Base-by-base conservation (phyloP, 2,797 vertebrate genomes). In the Rhincodon typus region DNA sequence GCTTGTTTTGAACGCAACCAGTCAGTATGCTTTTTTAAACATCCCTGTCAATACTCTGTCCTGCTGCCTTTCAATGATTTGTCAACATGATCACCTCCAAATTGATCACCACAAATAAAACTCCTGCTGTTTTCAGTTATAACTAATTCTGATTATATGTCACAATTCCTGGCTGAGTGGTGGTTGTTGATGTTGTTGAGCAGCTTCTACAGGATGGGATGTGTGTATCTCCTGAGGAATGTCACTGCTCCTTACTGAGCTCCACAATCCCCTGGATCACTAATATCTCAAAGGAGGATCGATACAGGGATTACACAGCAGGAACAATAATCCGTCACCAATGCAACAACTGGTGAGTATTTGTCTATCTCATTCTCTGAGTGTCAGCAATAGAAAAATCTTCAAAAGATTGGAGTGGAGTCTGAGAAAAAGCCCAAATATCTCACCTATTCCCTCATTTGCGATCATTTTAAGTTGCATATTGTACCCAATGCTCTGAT, bases 291-390 rank as follows among this genome's bases (percentile, higher is more conserved):
- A 66, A 96, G 10, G 97, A 97, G 12, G 97, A 97, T 93, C 96
- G 79, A 95, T 70, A 91, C 0, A 96, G 95, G 67, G 96, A 97
- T 88, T 87, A 98, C 77, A 96, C 97, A 0, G 96, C 98, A 0
- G 98, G 98, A 96, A 97, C 97, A 0, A 66, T 97, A 53, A 2
- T 98, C 3, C 97, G 96, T 95, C 96, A 97, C 70, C 97, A 97
- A 95, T 99, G 99, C 97, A 98, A 98, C 97, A 97, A 95, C 95
- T 99, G 98, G 99, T 99, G 97, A 97, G 96, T 94, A 72, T 27
- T 7, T 46, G 42, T 0, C 53, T 38, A 3, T 6, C 30, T 86
- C 34, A 17, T 67, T 25, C 42, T 10, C 57, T 95, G 10, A 34
- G 94, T 0, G 30, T 15, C 17, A 50, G 38, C 1, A 46, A 70